Evolutionary conservation across 2,113 vertebrate genomes (phyloP), one percentile per base, ranked within the genome.

Genomic region (Archilochus colubris): DNA sequence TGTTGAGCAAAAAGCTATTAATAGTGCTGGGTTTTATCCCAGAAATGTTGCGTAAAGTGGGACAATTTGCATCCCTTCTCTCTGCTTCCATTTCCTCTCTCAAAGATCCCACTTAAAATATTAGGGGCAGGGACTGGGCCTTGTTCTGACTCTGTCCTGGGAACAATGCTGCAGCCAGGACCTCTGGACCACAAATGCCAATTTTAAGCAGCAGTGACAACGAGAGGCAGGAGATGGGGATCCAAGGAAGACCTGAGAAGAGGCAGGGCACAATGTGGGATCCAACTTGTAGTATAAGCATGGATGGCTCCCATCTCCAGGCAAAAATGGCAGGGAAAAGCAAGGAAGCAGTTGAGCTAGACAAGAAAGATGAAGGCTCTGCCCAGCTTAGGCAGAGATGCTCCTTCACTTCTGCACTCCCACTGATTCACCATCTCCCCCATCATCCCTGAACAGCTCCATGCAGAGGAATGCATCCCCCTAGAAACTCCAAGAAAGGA

Each of bases 1-100:
- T 94, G 74, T 96, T 96, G 91, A 95, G 84, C 93, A 96, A 95
- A 96, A 83, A 58, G 40, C 89, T 97, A 95, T 96, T 96, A 94
- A 95, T 97, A 96, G 94, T 84, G 38, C 66, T 97, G 95, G 95
- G 93, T 76, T 94, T 87, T 92, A 72, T 91, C 96, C 96, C 94
- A 94, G 96, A 96, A 96, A 76, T 58, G 21, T 96, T 97, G 94
- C 81, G 70, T 72, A 97, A 96, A 95, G 66, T 66, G 15, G 77
- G 91, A 96, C 86, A 91, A 97, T 89, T 94, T 88, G 82, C 66
- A 93, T 76, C 94, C 81, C 92, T 95, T 96, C 79, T 80, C 95
- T 89, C 55, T 8, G 73, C 95, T 95, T 86, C 95, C 83, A 88
- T 91, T 93, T 95, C 88, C 95, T 93, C 93, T 95, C 94, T 92